These are phyloP conservation scores for Ispidina lecontei DNA, from an alignment of 2,797 vertebrate species.

Conservation along the genomic window DNA sequence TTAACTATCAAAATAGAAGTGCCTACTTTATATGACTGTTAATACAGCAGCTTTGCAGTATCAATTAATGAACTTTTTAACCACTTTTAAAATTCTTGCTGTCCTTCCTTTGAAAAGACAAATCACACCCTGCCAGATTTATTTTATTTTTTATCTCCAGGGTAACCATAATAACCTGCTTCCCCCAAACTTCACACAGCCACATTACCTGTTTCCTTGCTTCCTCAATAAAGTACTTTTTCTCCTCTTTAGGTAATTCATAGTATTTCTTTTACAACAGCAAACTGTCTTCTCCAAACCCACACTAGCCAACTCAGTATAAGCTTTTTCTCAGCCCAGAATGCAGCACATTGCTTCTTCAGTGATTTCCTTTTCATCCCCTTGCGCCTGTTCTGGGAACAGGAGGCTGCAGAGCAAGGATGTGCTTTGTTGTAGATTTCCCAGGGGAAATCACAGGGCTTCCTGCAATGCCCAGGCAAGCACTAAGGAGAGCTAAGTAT, in stretches of 20 bases:
- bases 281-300: neutral
- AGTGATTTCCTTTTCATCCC: neutral
- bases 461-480: neutral
- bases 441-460: neutral
- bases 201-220: neutral
- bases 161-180: neutral
- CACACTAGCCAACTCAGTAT: neutral
- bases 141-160: neutral
- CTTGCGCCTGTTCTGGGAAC: neutral
- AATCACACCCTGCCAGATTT: neutral
- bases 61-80: neutral
- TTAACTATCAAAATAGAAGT: neutral
- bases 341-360: accelerated
- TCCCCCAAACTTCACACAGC: neutral
- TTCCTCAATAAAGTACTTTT: neutral
- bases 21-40: neutral
- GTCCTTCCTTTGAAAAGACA: neutral
- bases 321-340: neutral
- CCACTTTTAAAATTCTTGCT: neutral
- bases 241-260: neutral
- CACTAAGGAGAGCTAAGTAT: neutral
- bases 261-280: neutral
- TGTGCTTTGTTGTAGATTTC: neutral
- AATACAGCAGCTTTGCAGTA: neutral
- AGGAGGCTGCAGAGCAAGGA: neutral